A percentile compares a stretch with the other conserved stretches of the same genome.
Evolutionary conservation across 2,888 invertebrate genomes (phyloP).

Genomic region (Drosophila nigricruria): DNA sequence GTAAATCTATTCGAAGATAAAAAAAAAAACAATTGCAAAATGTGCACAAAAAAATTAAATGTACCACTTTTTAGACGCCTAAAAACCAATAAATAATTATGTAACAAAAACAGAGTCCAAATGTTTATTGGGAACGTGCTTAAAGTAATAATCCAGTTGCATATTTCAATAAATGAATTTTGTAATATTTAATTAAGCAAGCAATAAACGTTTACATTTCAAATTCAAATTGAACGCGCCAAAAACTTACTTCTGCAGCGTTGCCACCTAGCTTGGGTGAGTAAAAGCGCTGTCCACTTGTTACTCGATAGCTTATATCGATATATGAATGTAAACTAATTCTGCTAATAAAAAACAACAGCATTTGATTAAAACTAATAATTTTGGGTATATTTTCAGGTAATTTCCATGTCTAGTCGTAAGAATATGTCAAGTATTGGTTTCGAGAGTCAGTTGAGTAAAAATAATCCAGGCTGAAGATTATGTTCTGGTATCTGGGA

Average conservation of each 20-base stretch:
- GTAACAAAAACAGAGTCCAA: conserved; percentile 64
- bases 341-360: background rate
- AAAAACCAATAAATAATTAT: conserved; percentile 72
- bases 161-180: conserved; percentile 56
- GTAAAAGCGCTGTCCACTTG: conserved; percentile 12
- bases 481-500: background rate
- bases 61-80: conserved; percentile 73
- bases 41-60: conserved; percentile 68
- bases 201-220: conserved; percentile 64
- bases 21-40: conserved; percentile 48
- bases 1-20: conserved; percentile 59
- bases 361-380: background rate
- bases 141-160: conserved; percentile 43
- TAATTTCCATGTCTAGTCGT: background rate
- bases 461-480: background rate
- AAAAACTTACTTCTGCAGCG: background rate
- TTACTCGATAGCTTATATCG: background rate
- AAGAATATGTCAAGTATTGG: background rate
- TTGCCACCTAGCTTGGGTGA: conserved; percentile 18
- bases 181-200: conserved; percentile 68
- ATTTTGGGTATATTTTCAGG: background rate
- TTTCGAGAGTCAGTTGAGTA: background rate
- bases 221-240: conserved; percentile 50
- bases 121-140: conserved; percentile 54
- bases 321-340: background rate